These are phyloP conservation scores for Sitodiplosis mosellana DNA, from an alignment of 1,140 invertebrate genomes.

Conservation along the genomic window DNA sequence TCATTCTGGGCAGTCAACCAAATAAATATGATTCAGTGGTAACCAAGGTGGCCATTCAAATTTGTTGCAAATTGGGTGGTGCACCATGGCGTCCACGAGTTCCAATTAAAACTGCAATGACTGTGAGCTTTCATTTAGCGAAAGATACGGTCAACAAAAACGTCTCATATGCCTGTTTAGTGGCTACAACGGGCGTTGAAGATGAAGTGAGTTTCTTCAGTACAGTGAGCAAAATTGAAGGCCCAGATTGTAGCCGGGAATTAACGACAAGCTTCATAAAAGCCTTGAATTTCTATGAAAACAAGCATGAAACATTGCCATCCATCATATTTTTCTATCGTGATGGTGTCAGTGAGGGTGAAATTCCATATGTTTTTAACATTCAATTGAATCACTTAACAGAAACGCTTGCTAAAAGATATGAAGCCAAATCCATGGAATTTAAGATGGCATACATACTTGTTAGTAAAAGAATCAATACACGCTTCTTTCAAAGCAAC, in stretches of 20 bases:
- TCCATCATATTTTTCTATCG: no score
- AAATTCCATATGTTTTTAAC: no score
- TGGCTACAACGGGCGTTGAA: slow-evolving; percentile 49
- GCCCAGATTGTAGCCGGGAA: slow-evolving; percentile 30
- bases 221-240: slow-evolving; percentile 40
- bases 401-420: no score
- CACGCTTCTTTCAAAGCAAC: no score
- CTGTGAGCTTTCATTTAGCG: slow-evolving; percentile 76
- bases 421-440: no score
- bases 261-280: no score
- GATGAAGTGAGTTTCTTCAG: slow-evolving; percentile 44
- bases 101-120: slow-evolving; percentile 51
- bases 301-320: no score
- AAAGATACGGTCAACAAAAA: slow-evolving; percentile 47
- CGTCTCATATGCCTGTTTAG: slow-evolving; percentile 53
- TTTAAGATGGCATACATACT: no score
- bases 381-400: no score
- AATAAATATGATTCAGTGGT: slow-evolving; percentile 43
- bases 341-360: no score
- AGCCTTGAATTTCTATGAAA: no score
- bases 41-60: slow-evolving; percentile 72
- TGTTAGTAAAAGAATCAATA: no score
- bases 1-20: slow-evolving; percentile 4
- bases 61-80: slow-evolving; percentile 61
- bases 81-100: slow-evolving; percentile 62